Base-by-base conservation (phyloP, 1,140 invertebrate genomes). In the Bradysia coprophila region DNA sequence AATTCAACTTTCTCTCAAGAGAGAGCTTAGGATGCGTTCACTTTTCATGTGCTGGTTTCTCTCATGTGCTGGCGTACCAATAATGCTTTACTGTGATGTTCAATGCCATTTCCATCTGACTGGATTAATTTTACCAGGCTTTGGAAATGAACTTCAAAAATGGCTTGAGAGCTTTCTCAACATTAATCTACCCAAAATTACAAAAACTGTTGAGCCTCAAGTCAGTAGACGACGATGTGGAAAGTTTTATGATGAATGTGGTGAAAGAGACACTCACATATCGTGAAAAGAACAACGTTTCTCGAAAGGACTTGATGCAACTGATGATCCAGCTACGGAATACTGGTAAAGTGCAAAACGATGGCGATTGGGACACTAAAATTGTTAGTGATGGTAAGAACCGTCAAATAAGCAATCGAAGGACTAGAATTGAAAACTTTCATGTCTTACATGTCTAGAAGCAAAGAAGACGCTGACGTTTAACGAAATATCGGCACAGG, bases 221-320 rank as follows among this genome's bases (percentile, higher is more conserved):
- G 37, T 50, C 62, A 11, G 54, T 63, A 21, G 53, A 61, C 46
- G 51, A 48, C 9, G 48, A 51, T n/a, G 53, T 61, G 10, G 61
- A 54, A 0, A 48, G 55, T n/a, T 75, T 74, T 47, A 73, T 74
- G 47, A 63, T 56, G 39, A 53, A 64, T 36, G 51, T 69, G 16
- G 68, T 75, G 1, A 61, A 63, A 36, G 61, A 72, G 44, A 70
- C 69, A 34, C 61, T 75, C 16, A 54, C 55, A 5, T 62, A 71
- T 46, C 54, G 73, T 1, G 50, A 67, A 41, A 57, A 56, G 28
- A 51, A 64, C 43, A 54, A 48, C 21, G 51, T 63, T 23, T 60
- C 54, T 15, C 59, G 72, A 24, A 63, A 71, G 43, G 74, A 76
- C 49, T 73, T 73, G 45, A 59, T 76, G 49, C 69, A 75, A 50